These are phyloP conservation scores for Microctenopoma lineatum DNA, from an alignment of 2,797 vertebrate genomes.

Conservation along the genomic window DNA sequence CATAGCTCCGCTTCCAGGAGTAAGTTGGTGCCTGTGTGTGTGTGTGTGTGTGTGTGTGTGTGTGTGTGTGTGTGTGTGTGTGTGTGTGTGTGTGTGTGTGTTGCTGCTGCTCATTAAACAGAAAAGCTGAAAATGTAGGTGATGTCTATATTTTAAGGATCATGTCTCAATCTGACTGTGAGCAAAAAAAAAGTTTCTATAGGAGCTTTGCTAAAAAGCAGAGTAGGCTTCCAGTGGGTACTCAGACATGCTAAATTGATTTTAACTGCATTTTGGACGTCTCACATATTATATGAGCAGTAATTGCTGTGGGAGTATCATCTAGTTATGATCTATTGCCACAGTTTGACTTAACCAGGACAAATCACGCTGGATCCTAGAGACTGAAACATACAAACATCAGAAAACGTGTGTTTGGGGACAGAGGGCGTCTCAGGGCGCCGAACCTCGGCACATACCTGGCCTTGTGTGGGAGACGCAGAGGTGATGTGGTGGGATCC, in stretches of 20 bases:
- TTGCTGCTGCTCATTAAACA: not conserved
- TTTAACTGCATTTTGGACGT: conserved; percentile 39
- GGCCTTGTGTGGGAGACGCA: conserved; percentile 45
- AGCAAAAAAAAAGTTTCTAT: not conserved
- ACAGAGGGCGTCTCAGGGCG: not conserved
- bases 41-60: not conserved
- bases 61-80: too few species aligned
- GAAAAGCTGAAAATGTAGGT: conserved; percentile 9
- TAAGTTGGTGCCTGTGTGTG: not conserved
- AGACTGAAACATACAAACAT: conserved; percentile 30
- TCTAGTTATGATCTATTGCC: conserved; percentile 42
- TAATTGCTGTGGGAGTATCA: conserved; percentile 42
- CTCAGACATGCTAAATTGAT: conserved; percentile 30
- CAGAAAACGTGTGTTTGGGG: conserved; percentile 18
- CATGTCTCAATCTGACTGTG: not conserved
- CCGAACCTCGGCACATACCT: conserved; percentile 41
- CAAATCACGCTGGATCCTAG: conserved; percentile 18
- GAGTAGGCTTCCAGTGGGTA: not conserved
- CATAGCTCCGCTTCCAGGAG: conserved; percentile 21
- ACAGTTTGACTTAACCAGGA: conserved; percentile 21
- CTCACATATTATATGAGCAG: conserved; percentile 36
- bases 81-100: not conserved
- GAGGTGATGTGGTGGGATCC: conserved; percentile 28
- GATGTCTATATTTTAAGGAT: not conserved
- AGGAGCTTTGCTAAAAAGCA: conserved; percentile 3